phyloP scores from a whole-genome alignment of 2,797 vertebrate species.

The Cygnus olor region DNA sequence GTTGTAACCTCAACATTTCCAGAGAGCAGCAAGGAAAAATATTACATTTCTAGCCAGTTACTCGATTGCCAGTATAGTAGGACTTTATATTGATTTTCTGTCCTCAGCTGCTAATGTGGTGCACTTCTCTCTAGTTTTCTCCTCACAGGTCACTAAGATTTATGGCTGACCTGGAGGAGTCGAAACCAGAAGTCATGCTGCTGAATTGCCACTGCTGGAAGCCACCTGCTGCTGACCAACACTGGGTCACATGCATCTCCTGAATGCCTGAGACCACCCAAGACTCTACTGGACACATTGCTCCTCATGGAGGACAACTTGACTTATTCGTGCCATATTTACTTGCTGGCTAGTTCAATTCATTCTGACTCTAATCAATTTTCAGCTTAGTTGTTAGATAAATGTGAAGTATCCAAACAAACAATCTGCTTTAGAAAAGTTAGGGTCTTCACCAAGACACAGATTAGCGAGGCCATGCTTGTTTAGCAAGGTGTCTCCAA shows the following conservation, averaged over 20 bases:
- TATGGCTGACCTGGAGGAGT: conserved; percentile 29
- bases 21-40: conserved; percentile 22
- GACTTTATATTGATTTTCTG: conserved; percentile 66
- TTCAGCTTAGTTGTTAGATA: background rate
- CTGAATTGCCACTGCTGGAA: background rate
- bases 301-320: background rate
- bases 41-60: conserved; percentile 39
- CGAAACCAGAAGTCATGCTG: conserved; percentile 28
- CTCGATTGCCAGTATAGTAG: conserved; percentile 6
- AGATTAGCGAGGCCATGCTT: background rate
- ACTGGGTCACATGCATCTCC: background rate
- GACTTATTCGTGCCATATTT: background rate
- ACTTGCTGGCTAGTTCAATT: background rate
- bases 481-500: background rate
- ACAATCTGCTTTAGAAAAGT: background rate
- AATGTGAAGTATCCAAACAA: background rate
- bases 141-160: conserved; percentile 62
- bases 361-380: background rate
- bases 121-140: conserved; percentile 59
- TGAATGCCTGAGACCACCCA: background rate
- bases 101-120: conserved; percentile 60
- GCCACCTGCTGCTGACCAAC: background rate
- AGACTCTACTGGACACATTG: background rate
- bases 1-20: conserved; percentile 33
- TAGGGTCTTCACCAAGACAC: background rate